Percentiles rank a stretch among this genome's conserved stretches.
phyloP scores from a whole-genome alignment of 2,797 vertebrate genomes.

The Basileuterus tristriatus region DNA sequence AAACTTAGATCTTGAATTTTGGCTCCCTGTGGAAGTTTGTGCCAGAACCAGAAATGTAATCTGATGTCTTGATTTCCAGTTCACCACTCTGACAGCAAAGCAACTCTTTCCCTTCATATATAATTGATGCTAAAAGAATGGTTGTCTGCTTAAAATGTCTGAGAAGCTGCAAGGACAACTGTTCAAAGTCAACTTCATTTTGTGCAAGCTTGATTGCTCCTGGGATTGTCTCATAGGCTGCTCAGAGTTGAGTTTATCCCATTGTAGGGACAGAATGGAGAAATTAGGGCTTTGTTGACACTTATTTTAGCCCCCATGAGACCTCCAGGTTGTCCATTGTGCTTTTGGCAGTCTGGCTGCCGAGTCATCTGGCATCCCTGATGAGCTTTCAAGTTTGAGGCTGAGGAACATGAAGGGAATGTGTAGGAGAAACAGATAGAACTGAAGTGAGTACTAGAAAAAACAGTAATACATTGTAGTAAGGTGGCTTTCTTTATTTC shows the following conservation, averaged over 20 bases:
- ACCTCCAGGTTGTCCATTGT: not conserved
- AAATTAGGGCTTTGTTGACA: not conserved
- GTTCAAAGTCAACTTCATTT: not conserved
- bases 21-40: not conserved
- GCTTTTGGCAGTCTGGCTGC: not conserved
- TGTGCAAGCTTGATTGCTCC: not conserved
- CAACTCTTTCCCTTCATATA: not conserved
- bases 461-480: not conserved
- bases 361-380: not conserved
- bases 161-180: not conserved
- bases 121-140: not conserved
- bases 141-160: not conserved
- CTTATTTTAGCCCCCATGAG: not conserved
- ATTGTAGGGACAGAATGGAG: not conserved
- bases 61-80: not conserved
- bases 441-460: not conserved
- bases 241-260: not conserved
- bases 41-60: not conserved
- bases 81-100: not conserved
- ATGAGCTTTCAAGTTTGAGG: not conserved
- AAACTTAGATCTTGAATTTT: not conserved
- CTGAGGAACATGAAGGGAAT: not conserved
- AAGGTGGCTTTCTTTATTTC: not conserved
- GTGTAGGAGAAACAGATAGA: not conserved
- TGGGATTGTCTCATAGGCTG: not conserved